These are phyloP conservation scores for Pollicipes pollicipes DNA, from an alignment of 1,140 invertebrate genomes.

Conservation along the genomic window DNA sequence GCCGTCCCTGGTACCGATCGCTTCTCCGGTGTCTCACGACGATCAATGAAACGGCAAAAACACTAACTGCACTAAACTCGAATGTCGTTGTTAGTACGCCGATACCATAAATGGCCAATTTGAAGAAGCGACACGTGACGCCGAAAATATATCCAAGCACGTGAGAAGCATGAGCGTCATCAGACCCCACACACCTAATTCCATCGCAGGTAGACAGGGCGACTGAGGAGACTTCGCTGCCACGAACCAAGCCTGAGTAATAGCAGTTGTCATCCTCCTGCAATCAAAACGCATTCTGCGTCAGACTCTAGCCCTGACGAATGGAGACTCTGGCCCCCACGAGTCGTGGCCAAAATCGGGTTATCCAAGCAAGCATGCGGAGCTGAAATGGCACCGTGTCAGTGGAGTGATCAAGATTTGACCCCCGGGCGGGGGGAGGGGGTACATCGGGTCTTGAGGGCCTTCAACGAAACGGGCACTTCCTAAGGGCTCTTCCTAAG, in stretches of 20 bases:
- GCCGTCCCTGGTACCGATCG: no score
- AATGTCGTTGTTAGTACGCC: background rate
- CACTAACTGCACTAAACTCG: no score
- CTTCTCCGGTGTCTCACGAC: no score
- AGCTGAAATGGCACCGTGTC: slow-evolving; percentile 9
- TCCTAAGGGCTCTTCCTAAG: no score
- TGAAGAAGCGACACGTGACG: background rate
- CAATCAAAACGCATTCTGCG: no score
- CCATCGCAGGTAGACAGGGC: slow-evolving; percentile 70
- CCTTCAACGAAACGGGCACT: no score
- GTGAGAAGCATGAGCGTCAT: no score
- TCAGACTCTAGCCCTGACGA: slow-evolving; percentile 11
- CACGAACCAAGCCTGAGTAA: slow-evolving; percentile 60
- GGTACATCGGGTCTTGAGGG: no score
- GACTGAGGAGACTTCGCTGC: slow-evolving; percentile 50
- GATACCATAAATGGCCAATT: slow-evolving; percentile 4
- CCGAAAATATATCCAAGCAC: no score
- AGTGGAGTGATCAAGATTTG: background rate
- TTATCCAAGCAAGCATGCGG: slow-evolving; percentile 6
- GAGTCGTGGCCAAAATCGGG: no score
- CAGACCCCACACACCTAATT: slow-evolving; percentile 32
- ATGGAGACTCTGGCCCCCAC: slow-evolving; percentile 11
- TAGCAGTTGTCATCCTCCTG: slow-evolving; percentile 59
- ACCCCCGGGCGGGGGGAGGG: slow-evolving; percentile 3
- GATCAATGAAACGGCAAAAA: no score